Percentiles rank a stretch among this genome's conserved stretches.
These are phyloP conservation scores for Tribolium castaneum DNA, from an alignment of 1,140 invertebrate species.

Conservation along the genomic window DNA sequence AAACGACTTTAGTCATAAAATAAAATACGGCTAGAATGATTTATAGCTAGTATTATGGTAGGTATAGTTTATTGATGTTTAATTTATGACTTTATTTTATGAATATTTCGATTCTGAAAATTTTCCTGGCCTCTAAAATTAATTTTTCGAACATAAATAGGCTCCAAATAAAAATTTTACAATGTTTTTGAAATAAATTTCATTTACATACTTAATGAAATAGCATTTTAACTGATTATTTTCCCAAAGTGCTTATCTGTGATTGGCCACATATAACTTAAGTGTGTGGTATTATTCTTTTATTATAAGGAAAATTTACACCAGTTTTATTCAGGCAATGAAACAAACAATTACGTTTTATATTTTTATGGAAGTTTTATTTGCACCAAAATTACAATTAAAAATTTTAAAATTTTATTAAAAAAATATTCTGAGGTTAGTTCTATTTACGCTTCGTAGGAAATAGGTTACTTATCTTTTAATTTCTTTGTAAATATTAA, in stretches of 20 bases:
- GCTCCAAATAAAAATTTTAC: neutral
- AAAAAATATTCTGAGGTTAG: neutral
- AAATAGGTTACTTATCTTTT: neutral
- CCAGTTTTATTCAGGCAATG: no score
- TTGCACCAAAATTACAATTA: no score
- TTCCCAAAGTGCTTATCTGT: no score
- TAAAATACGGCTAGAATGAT: neutral
- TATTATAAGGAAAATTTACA: no score
- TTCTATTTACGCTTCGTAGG: neutral
- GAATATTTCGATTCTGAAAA: constrained; percentile 10
- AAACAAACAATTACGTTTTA: no score
- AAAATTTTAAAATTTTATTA: neutral
- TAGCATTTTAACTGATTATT: no score
- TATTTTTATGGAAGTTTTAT: no score
- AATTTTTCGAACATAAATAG: neutral
- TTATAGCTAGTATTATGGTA: constrained; percentile 4
- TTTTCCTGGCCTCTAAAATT: neutral
- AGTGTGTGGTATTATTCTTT: no score
- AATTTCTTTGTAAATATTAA: neutral
- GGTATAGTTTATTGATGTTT: constrained; percentile 14
- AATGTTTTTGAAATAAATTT: no score
- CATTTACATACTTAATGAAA: no score
- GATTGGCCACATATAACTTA: no score
- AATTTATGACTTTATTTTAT: constrained; percentile 17
- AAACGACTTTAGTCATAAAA: neutral